A percentile compares a stretch with the other conserved stretches of the same genome.
These are phyloP conservation scores for Drosophila longiperda DNA, from an alignment of 2,888 invertebrate genomes.

Conservation along the genomic window DNA sequence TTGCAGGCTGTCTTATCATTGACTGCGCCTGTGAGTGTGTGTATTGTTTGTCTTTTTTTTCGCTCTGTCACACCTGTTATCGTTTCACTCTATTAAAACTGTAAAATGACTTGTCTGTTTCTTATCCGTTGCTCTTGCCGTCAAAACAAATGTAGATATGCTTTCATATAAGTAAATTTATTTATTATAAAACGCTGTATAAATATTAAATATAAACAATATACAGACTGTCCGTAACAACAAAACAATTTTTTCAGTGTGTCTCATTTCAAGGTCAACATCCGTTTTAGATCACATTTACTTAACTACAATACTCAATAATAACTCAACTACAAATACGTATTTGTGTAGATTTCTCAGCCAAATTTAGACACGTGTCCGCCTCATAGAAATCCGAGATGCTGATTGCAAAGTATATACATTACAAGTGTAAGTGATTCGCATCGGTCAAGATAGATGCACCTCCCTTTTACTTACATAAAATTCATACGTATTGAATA, in stretches of 20 bases:
- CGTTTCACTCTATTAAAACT: slow-evolving; percentile 7
- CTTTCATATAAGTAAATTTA: neutral
- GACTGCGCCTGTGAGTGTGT: slow-evolving; percentile 8
- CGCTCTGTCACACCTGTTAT: slow-evolving; percentile 49
- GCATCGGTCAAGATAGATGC: neutral
- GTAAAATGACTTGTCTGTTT: slow-evolving; percentile 5
- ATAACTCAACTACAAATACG: neutral
- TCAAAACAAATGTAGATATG: slow-evolving; percentile 20
- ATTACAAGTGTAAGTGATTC: neutral
- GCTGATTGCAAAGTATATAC: neutral
- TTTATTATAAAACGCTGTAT: slow-evolving; percentile 5
- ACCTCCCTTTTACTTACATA: neutral
- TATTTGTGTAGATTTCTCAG: neutral
- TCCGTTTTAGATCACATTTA: slow-evolving; percentile 6
- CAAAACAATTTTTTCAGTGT: neutral
- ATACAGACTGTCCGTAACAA: neutral
- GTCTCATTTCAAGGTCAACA: slow-evolving; percentile 56
- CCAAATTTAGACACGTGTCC: slow-evolving; percentile 14
- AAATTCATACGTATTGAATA: too few relatives aligned
- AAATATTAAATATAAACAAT: slow-evolving; percentile 13
- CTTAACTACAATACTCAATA: too few relatives aligned
- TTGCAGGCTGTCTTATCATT: slow-evolving; percentile 38
- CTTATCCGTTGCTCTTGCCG: slow-evolving; percentile 19
- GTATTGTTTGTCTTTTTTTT: slow-evolving; percentile 32
- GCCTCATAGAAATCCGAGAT: neutral